Evolutionary conservation across 30 jellyfish, hydroid and myxozoan species (phyloP).

Genomic region (Aurelia sp.): DNA sequence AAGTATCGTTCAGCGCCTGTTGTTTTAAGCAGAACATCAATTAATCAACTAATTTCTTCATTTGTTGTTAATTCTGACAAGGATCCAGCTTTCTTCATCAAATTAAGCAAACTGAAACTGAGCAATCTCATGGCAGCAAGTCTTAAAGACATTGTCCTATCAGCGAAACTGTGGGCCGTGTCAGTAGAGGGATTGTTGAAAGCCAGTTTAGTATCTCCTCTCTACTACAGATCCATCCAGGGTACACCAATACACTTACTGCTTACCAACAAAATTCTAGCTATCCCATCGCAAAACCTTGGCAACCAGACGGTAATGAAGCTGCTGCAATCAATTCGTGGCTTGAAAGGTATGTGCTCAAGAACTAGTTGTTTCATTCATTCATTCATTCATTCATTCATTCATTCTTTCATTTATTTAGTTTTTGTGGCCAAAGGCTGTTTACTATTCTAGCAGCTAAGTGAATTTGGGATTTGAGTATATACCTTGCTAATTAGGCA

Average conservation of each 20-base stretch:
- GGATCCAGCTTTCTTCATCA: conserved; percentile 22
- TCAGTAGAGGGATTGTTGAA: not conserved
- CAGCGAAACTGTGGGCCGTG: not conserved
- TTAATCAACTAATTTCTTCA: not conserved
- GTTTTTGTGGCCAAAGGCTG: too few species aligned
- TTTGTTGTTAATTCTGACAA: not conserved
- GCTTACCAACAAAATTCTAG: not conserved
- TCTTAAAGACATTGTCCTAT: not conserved
- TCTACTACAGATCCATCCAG: not conserved
- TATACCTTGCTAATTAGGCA: too few species aligned
- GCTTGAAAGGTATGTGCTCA: conserved; percentile 17
- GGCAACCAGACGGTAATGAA: conserved; percentile 16
- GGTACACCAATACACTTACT: not conserved
- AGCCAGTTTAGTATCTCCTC: conserved; percentile 4
- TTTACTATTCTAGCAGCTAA: not conserved
- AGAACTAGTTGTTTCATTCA: too few species aligned
- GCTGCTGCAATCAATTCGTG: conserved; percentile 15
- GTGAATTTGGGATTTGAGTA: too few species aligned
- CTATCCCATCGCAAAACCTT: not conserved
- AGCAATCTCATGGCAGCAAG: conserved; percentile 20
- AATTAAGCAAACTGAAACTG: not conserved
- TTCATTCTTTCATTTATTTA: too few species aligned
- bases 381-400: not conserved
- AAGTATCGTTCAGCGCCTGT: not conserved
- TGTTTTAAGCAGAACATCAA: not conserved